Percentiles rank a stretch among this genome's conserved stretches.
Evolutionary conservation across 2,888 invertebrate genomes (phyloP).

Genomic region (Crepidodera aurea): DNA sequence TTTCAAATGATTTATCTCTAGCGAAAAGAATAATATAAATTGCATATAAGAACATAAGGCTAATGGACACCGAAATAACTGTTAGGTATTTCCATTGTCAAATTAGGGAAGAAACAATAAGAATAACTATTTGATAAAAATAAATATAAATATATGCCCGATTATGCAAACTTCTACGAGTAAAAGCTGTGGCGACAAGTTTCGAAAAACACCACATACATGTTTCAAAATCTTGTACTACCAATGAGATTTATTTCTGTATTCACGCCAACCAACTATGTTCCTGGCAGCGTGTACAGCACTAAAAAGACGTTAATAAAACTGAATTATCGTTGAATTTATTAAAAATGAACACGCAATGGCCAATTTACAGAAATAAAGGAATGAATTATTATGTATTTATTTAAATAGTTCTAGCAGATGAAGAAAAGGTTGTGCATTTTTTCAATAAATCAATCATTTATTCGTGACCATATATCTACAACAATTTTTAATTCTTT

Average conservation of each 20-base stretch:
- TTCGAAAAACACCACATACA: background rate
- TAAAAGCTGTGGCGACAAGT: background rate
- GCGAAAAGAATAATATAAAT: constrained; percentile 5
- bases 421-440: too few relatives aligned
- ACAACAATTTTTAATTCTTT: too few relatives aligned
- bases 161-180: background rate
- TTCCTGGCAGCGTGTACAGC: constrained; percentile 3
- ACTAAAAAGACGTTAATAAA: constrained; percentile 13
- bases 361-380: background rate
- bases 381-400: background rate
- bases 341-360: constrained; percentile 11
- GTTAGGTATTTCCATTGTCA: too few relatives aligned
- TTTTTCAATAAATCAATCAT: too few relatives aligned
- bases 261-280: constrained; percentile 28
- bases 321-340: constrained; percentile 27
- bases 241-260: constrained; percentile 27
- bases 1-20: constrained; percentile 14
- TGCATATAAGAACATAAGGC: constrained; percentile 3
- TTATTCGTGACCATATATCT: too few relatives aligned
- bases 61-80: background rate
- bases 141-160: too few relatives aligned
- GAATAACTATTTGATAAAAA: too few relatives aligned
- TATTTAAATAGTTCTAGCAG: background rate
- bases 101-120: too few relatives aligned
- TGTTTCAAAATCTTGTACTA: constrained; percentile 2